Base-by-base conservation (phyloP, 2,113 vertebrate genomes). In the Gallinago paraguaiae region DNA sequence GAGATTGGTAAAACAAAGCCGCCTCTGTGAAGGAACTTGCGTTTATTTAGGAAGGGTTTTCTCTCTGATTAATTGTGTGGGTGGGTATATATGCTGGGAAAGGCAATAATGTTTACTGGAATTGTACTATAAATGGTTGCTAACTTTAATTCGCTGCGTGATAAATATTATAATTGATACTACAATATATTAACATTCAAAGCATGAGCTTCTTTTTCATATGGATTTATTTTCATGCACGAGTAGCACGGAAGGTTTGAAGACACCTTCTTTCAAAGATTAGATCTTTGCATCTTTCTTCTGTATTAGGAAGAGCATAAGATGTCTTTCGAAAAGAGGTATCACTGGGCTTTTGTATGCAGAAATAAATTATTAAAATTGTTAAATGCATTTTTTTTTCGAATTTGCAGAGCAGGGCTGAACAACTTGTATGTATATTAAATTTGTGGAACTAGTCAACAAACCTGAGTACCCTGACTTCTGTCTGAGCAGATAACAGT, bases 21-120 rank as follows among this genome's bases (percentile, higher is more conserved):
- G 0, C 35, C 14, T 30, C 31, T 81, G 4, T 56, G 53, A 50
- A 72, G 54, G 28, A 87, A 31, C 57, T 64, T n/a, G 10, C 53
- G 23, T 95, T 91, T 88, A 63, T 88, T 87, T 64, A 45, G 46
- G 61, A 65, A 56, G 95, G 74, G 22, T 82, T 87, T 92, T 45
- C 28, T 28, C 75, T 53, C 59, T 88, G 95, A 95, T 97, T 94
- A 93, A 96, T 83, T 30, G 70, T 43, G 91, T 85, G 96, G 88
- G 94, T 54, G 83, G 64, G 57, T 71, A 50, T 79, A 53, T 88
- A 23, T 91, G 93, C 88, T 94, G 94, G 95, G 94, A 90, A 97
- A 94, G 79, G 90, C 92, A 86, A 35, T 91, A 45, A 90, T 96
- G 83, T 94, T 97, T 94, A 85, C 92, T 90, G 94, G 95, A 94